Evolutionary conservation across 2,797 vertebrate genomes (phyloP), one percentile per base, ranked within the genome.

Genomic region (Moxostoma hubbsi): DNA sequence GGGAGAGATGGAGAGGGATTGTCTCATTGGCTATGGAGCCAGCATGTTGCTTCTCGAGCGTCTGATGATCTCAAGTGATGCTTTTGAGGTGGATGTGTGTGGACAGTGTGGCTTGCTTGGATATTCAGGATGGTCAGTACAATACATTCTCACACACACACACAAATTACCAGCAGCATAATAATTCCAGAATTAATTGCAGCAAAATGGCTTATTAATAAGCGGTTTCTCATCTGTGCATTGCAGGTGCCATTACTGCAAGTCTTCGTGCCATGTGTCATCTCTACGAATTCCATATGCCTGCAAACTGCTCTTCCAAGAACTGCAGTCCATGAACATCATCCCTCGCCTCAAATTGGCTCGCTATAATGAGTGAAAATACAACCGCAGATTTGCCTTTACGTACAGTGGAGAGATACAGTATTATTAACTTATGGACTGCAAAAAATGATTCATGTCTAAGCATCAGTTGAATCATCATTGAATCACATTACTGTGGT

Each of bases 251-350:
- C 98, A 99, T 91, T 99, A 96, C 92, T 99, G 98, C 87, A 98
- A 98, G 82, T 99, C 98, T 0, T 99, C 98, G 0, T 98, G 98
- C 65, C 97, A 98, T 0, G 98, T 99, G 18, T 99, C 98, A 7
- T 98, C 98, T 11, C 93, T 99, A 79, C 94, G 96, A 2, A 99
- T 99, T 84, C 98, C 98, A 0, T 99, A 99, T 0, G 97, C 98
- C 88, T 99, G 98, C 91, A 99, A 99, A 89, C 94, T 99, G 85
- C 95, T 99, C 62, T 99, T 99, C 90, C 98, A 99, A 90, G 98
- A 99, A 82, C 91, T 99, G 63, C 98, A 99, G 91, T 98, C 98
- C 58, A 99, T 99, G 98, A 99, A 99, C 92, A 99, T 99, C 81
- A 96, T 99, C 87, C 98, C 98, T 66, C 94, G 98, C 85, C 92